Evolutionary conservation across 2,888 invertebrate species (phyloP), one percentile per base, ranked within the genome.

Genomic region (Euproctis similis): DNA sequence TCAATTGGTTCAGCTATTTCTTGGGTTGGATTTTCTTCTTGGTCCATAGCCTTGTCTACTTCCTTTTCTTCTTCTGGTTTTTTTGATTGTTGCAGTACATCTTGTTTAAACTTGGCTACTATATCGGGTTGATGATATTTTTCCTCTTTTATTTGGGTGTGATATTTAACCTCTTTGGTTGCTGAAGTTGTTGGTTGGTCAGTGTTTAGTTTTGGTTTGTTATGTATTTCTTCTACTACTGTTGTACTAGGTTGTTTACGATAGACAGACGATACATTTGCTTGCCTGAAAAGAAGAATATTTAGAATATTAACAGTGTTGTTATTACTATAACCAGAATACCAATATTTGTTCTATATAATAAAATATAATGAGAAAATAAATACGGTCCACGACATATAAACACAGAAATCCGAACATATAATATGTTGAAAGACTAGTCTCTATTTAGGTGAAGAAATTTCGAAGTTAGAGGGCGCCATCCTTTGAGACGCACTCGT

Each of bases 251-350:
- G 39, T 23, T 64, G 49, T 27, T 53, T 52, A 28, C 76, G 81
- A 72, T 68, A 88, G 37, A 88, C 86, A 27, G 86, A 69, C 46
- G 90, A 87, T 4, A 92, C 89, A 75, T 92, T 92, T 1, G 92
- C 92, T 77, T 93, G 93, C 8, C 87, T 87, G 40, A 30, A 67
- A 68, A 36, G 12, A 33, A 19, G 17, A 17, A 8, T 14, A n/a
- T n/a, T n/a, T n/a, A n/a, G n/a, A n/a, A n/a, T n/a, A n/a, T n/a
- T n/a, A n/a, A n/a, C n/a, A n/a, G n/a, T n/a, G n/a, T n/a, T n/a
- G n/a, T n/a, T n/a, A n/a, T n/a, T n/a, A n/a, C n/a, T n/a, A n/a
- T n/a, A n/a, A n/a, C n/a, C n/a, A n/a, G n/a, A n/a, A n/a, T n/a
- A n/a, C n/a, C n/a, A n/a, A n/a, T n/a, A n/a, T n/a, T n/a, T n/a